Percentiles rank a stretch among this genome's conserved stretches.
phyloP scores from a whole-genome alignment of 2,888 invertebrate species.

The Metopia argyrocephala region DNA sequence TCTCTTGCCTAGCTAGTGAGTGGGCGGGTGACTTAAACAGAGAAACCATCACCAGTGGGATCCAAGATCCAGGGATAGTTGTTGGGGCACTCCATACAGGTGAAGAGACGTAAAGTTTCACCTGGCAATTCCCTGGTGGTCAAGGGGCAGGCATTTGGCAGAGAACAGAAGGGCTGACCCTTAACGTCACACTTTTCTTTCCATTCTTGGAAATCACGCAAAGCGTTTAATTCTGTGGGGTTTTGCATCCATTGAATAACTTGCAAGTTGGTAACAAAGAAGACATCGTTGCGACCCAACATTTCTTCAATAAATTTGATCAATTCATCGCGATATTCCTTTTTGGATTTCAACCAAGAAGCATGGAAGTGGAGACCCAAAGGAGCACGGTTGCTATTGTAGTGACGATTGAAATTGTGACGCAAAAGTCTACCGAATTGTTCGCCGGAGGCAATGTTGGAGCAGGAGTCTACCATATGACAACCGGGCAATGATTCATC shows the following conservation, averaged over 20 bases:
- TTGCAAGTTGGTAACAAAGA: conserved; percentile 93
- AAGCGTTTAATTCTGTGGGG: conserved; percentile 90
- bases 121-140: conserved; percentile 94
- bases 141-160: conserved; percentile 93
- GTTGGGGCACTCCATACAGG: conserved; percentile 97
- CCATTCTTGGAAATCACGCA: conserved; percentile 96
- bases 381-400: conserved; percentile 94
- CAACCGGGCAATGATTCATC: conserved; percentile 96
- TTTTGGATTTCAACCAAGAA: conserved; percentile 95
- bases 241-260: conserved; percentile 98
- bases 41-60: conserved; percentile 96
- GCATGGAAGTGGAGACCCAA: conserved; percentile 96
- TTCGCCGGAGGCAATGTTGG: conserved; percentile 93
- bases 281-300: conserved; percentile 92
- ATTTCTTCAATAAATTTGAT: conserved; percentile 96
- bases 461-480: conserved; percentile 96
- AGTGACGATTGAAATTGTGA: conserved; percentile 97
- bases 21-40: conserved; percentile 80
- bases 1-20: conserved; percentile 28
- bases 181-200: conserved; percentile 97
- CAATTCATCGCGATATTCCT: conserved; percentile 93
- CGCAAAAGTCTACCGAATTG: conserved; percentile 93
- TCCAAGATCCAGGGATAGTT: conserved; percentile 97
- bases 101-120: conserved; percentile 93
- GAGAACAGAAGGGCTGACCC: conserved; percentile 94